These are phyloP conservation scores for Echiichthys vipera DNA, from an alignment of 2,797 vertebrate genomes.

Conservation along the genomic window DNA sequence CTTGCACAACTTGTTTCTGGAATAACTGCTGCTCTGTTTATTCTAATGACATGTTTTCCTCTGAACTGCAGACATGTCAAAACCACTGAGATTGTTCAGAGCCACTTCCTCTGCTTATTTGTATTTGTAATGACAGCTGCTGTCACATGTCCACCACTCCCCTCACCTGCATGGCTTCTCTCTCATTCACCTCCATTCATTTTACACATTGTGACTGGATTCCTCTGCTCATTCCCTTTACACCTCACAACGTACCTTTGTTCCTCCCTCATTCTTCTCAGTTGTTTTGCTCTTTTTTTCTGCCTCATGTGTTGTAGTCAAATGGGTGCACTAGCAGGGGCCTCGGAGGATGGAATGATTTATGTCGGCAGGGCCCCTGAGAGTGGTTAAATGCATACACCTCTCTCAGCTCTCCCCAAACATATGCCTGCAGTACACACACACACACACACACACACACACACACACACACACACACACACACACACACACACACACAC, in stretches of 20 bases:
- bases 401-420: not conserved
- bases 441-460: not conserved
- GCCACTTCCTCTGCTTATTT: constrained; percentile 20
- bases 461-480: not conserved
- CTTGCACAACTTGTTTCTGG: constrained; percentile 58
- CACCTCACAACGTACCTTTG: not conserved
- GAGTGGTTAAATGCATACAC: not conserved
- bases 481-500: not conserved
- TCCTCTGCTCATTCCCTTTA: constrained; percentile 30
- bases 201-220: constrained; percentile 30
- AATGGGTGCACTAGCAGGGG: not conserved
- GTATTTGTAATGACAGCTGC: constrained; percentile 38
- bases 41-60: constrained; percentile 4
- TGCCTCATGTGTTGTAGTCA: not conserved
- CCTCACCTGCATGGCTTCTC: constrained; percentile 11
- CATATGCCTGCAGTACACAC: not conserved
- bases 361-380: not conserved
- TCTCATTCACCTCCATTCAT: constrained; percentile 16
- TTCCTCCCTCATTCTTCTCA: constrained; percentile 18
- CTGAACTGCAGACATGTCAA: not conserved
- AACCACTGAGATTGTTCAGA: not conserved
- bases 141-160: constrained; percentile 48
- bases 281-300: not conserved
- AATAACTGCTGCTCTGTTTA: constrained; percentile 1
- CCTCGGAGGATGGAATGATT: not conserved